phyloP scores from a whole-genome alignment of 2,797 vertebrate genomes.

The Alcedo atthis region DNA sequence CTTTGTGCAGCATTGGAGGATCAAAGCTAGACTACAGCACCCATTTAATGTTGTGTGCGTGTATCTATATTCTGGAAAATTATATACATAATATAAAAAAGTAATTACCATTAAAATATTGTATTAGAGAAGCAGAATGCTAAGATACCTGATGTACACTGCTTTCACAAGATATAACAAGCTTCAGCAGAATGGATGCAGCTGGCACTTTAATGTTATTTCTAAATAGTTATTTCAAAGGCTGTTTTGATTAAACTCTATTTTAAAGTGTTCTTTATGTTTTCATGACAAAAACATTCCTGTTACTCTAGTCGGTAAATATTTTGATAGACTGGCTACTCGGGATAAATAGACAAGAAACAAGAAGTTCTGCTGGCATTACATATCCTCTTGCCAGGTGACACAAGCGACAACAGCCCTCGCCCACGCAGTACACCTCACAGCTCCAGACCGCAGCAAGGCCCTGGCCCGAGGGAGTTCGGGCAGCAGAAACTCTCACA shows the following conservation, averaged over 20 bases:
- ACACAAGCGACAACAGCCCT: neutral
- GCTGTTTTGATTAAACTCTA: neutral
- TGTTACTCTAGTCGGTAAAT: neutral
- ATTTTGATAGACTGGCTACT: neutral
- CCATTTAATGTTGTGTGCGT: neutral
- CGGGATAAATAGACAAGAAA: neutral
- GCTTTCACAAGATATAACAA: neutral
- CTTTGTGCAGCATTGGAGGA: neutral
- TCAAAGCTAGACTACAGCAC: neutral
- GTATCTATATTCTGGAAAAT: neutral
- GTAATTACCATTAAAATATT: neutral
- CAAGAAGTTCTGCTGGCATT: neutral
- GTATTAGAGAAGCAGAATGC: neutral
- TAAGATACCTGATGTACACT: no score
- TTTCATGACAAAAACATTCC: neutral
- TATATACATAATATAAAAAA: neutral
- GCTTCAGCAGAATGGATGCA: accelerated
- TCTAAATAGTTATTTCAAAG: neutral
- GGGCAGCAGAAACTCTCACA: neutral
- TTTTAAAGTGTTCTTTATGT: neutral
- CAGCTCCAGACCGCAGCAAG: accelerated
- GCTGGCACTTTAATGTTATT: neutral
- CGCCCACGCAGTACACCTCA: neutral
- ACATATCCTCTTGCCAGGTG: accelerated
- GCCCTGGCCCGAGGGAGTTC: accelerated